Percentiles rank a stretch among this genome's conserved stretches.
Evolutionary conservation across 2,888 invertebrate genomes (phyloP).

Genomic region (Pedicia rivosa): DNA sequence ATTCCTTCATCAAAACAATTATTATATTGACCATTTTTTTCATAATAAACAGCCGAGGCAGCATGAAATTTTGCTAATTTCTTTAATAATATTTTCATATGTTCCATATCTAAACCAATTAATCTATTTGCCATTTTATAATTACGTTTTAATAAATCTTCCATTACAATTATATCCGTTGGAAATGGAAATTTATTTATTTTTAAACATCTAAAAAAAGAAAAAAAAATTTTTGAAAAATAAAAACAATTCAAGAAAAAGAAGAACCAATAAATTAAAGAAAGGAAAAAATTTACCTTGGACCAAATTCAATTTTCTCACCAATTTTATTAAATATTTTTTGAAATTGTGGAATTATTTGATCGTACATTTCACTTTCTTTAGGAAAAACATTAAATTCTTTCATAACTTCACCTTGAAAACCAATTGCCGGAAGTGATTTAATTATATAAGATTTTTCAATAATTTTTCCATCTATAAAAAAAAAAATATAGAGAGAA

Average conservation of each 20-base stretch:
- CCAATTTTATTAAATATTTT: constrained; percentile 19
- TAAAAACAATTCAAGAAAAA: too few relatives aligned
- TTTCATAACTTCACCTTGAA: constrained; percentile 4
- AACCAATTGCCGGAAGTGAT: constrained; percentile 13
- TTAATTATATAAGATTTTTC: constrained; percentile 2
- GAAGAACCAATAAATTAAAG: too few relatives aligned
- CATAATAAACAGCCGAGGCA: constrained; percentile 5
- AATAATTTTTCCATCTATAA: neutral
- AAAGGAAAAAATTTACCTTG: too few relatives aligned
- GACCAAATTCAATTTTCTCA: constrained; percentile 19
- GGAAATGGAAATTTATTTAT: too few relatives aligned
- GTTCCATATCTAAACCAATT: constrained; percentile 6
- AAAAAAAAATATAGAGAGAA: too few relatives aligned
- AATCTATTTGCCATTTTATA: constrained; percentile 6
- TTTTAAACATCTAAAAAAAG: too few relatives aligned
- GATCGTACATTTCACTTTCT: constrained; percentile 23
- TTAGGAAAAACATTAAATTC: constrained; percentile 19
- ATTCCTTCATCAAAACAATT: too few relatives aligned
- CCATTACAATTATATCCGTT: constrained; percentile 6
- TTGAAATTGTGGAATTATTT: constrained; percentile 22
- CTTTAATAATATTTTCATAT: constrained; percentile 5
- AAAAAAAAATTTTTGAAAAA: neutral
- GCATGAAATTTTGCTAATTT: constrained; percentile 11
- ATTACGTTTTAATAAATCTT: constrained; percentile 4
- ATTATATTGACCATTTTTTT: neutral